Percentiles rank a stretch among this genome's conserved stretches.
Conservation (phyloP, 2,888 invertebrate genomes). For the Cabera pusaria region DNA sequence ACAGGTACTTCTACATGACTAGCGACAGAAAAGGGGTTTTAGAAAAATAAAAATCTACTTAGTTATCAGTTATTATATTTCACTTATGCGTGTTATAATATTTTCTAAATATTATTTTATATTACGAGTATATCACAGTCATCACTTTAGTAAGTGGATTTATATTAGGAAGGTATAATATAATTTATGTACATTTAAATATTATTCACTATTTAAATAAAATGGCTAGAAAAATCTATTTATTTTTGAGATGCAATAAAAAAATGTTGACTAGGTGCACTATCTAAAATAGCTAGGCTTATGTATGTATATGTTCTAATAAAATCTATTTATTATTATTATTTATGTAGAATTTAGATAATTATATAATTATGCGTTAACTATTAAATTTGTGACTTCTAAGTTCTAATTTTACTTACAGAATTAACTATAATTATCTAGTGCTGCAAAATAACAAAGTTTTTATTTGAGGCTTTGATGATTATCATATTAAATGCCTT, state of each 20-base stretch:
- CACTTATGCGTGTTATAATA: conserved; percentile 65
- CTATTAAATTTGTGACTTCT: too few relatives aligned
- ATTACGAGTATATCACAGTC: conserved; percentile 81
- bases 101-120: conserved; percentile 55
- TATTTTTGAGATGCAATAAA: not conserved
- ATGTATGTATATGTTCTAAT: conserved; percentile 15
- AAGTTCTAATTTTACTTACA: conserved; percentile 13
- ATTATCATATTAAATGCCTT: conserved; percentile 2
- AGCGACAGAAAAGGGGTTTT: too few relatives aligned
- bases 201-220: conserved; percentile 28
- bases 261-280: conserved; percentile 35
- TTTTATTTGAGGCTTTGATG: not conserved
- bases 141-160: conserved; percentile 79
- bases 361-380: too few relatives aligned
- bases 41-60: conserved; percentile 35
- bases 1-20: too few relatives aligned
- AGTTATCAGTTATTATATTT: conserved; percentile 51
- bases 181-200: conserved; percentile 30
- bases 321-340: conserved; percentile 22
- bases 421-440: conserved; percentile 10
- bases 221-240: conserved; percentile 30
- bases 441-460: conserved; percentile 6
- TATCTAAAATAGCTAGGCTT: conserved; percentile 18
- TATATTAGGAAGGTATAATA: conserved; percentile 48
- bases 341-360: too few relatives aligned